These are phyloP conservation scores for Tamias sibiricus DNA, from an alignment of 2,113 vertebrate genomes.

Conservation along the genomic window DNA sequence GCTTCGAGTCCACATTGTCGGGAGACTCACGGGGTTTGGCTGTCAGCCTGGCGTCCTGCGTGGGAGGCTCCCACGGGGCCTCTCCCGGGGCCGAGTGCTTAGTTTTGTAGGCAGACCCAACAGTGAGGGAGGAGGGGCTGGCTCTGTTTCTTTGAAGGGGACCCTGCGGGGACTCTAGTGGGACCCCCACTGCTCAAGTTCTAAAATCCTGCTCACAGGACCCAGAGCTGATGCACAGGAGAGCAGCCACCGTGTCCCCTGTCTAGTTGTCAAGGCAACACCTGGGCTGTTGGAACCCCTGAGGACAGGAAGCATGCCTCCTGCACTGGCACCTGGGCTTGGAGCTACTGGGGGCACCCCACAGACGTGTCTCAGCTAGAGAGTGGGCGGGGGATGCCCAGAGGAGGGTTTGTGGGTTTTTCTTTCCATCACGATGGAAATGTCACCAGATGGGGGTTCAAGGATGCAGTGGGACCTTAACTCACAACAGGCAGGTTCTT, in stretches of 20 bases:
- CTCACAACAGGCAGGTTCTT: no score
- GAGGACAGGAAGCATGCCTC: background rate
- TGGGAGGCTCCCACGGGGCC: no score
- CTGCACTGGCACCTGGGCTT: rapidly evolving
- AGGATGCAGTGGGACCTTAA: no score
- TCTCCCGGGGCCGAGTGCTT: background rate
- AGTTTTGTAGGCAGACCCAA: background rate
- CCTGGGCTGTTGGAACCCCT: background rate
- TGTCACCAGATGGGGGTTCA: no score
- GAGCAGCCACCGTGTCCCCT: background rate
- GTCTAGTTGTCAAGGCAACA: background rate
- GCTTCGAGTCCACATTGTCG: no score
- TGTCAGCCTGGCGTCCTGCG: background rate
- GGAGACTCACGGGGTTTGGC: background rate
- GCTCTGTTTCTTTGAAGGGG: background rate
- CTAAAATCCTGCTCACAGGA: rapidly evolving
- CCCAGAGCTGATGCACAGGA: background rate
- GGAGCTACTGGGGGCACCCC: background rate
- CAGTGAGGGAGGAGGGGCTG: background rate
- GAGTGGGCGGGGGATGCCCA: rapidly evolving
- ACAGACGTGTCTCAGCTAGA: background rate
- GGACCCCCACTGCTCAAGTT: background rate
- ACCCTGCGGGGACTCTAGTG: background rate
- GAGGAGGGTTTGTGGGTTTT: rapidly evolving
- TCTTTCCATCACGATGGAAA: background rate